phyloP scores from a whole-genome alignment of 2,113 vertebrate genomes.

The Danionella cerebrum region DNA sequence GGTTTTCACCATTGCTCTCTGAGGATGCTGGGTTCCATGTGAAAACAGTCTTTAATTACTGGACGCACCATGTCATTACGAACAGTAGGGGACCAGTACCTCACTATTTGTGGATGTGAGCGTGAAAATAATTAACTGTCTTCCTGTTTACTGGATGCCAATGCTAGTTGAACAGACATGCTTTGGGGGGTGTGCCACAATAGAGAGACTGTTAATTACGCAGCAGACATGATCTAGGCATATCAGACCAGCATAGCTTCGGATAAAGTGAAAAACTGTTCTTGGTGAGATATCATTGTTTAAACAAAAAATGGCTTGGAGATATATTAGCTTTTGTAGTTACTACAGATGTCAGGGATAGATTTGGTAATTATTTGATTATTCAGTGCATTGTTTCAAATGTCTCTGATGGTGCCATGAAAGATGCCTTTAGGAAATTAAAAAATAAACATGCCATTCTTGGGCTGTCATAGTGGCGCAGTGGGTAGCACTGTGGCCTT shows the following conservation, averaged over 20 bases:
- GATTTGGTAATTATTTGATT: too few relatives aligned
- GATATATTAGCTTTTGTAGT: too few relatives aligned
- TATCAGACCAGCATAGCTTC: neutral
- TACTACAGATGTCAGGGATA: too few relatives aligned
- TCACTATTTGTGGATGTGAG: slow-evolving; percentile 18
- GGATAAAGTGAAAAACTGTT: too few relatives aligned
- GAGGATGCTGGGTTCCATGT: neutral
- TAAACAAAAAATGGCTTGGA: too few relatives aligned
- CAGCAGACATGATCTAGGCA: slow-evolving; percentile 9
- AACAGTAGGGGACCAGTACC: slow-evolving; percentile 1
- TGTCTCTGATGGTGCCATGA: too few relatives aligned
- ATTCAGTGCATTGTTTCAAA: too few relatives aligned
- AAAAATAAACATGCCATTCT: too few relatives aligned
- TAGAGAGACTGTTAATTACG: slow-evolving; percentile 6
- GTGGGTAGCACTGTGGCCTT: too few relatives aligned
- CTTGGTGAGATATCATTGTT: too few relatives aligned
- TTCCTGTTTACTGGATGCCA: neutral
- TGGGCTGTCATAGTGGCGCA: too few relatives aligned
- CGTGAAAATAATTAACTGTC: slow-evolving; percentile 28
- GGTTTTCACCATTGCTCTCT: slow-evolving; percentile 44
- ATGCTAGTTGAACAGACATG: slow-evolving; percentile 5
- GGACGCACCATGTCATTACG: neutral
- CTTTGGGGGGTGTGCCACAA: neutral
- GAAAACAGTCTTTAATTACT: slow-evolving; percentile 23
- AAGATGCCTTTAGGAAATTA: too few relatives aligned